Percentiles rank a stretch among this genome's conserved stretches.
Conservation (phyloP, 2,888 invertebrate species). For the Notodonta dromedarius region DNA sequence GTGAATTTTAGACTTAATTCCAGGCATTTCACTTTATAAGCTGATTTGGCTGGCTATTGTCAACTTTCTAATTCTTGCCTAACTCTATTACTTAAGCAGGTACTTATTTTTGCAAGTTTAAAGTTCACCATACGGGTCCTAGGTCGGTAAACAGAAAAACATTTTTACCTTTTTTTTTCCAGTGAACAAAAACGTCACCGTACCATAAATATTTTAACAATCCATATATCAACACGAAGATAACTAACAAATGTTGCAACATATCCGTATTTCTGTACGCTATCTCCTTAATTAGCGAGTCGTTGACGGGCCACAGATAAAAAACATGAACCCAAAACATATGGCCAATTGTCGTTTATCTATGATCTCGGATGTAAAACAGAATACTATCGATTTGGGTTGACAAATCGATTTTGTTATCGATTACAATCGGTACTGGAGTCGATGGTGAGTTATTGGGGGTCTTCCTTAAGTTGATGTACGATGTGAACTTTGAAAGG, state of each 20-base stretch:
- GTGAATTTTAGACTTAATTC: no score
- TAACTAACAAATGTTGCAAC: conserved; percentile 2
- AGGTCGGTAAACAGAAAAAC: neutral
- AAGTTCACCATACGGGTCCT: no score
- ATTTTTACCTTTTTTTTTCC: neutral
- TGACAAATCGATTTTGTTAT: conserved; percentile 27
- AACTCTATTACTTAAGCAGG: no score
- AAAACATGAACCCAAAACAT: conserved; percentile 19
- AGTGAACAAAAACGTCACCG: neutral
- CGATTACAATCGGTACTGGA: neutral
- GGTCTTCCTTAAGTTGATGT: neutral
- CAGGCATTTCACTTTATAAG: no score
- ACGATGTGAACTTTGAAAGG: conserved; percentile 1
- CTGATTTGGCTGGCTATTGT: no score
- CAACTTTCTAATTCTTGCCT: no score
- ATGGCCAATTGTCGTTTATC: conserved; percentile 5
- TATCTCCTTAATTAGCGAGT: conserved; percentile 6
- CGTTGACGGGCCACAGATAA: conserved; percentile 14
- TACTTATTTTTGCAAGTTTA: no score
- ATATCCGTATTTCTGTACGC: neutral
- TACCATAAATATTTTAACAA: neutral
- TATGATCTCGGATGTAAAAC: conserved; percentile 1
- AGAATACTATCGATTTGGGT: conserved; percentile 22
- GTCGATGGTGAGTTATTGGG: conserved; percentile 1
- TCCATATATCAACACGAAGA: neutral